Evolutionary conservation across 2,888 invertebrate species (phyloP), one percentile per base, ranked within the genome.

Genomic region (Trichogramma evanescens): DNA sequence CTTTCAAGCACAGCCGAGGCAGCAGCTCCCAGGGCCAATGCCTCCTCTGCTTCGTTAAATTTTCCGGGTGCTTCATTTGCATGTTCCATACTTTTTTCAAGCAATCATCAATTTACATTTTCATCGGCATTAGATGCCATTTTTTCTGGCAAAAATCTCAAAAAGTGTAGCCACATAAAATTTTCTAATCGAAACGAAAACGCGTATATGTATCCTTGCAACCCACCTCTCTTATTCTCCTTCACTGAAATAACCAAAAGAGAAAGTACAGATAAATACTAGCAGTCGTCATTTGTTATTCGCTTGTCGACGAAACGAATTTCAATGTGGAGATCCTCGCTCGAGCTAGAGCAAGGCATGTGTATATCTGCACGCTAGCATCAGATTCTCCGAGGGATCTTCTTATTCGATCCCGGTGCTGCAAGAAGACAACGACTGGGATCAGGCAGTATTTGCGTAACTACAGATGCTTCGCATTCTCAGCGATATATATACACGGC

Each of bases 391-490:
- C 58, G 57, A 48, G 68, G 67, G 67, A 67, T 64, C 66, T 66
- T 26, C 66, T 67, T 66, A 72, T 73, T 70, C 67, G 67, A 70
- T 67, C 66, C 26, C 26, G 3, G 26, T 63, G 61, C 48, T 61
- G 63, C 66, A 64, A 67, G 26, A 49, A 65, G 66, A 66, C 67
- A 65, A 67, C 70, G 69, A 71, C 68, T 68, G 67, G 69, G 64
- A 69, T 70, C 65, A 38, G 7, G 6, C 13, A 69, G 70, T 70
- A 71, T 76, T 75, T 73, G 72, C 69, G 69, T 72, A 72, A 68
- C 68, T 68, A 69, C 65, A 69, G 65, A 76, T 75, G 70, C 74
- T 71, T 69, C 62, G 68, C 67, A 76, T 77, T 76, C 74, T 67
- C 68, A 52, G 64, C 52, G 56, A 6, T 49, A 67, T 67, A 26